Evolutionary conservation across 2,113 vertebrate species (phyloP).

Genomic region (Oryzias curvinotus): DNA sequence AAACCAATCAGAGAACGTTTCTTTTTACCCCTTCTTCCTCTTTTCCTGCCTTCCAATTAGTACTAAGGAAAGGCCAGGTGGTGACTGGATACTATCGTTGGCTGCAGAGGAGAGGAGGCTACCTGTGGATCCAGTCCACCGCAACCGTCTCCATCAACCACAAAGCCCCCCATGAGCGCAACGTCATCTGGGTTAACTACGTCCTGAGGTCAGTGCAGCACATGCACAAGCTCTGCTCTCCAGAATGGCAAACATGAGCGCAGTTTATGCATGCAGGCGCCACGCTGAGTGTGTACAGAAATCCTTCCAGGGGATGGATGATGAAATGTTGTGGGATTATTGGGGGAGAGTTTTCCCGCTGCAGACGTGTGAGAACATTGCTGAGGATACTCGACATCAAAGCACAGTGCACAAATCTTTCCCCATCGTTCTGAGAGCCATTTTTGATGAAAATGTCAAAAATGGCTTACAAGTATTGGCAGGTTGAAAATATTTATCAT

Average conservation of each 20-base stretch:
- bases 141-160: conserved; percentile 88
- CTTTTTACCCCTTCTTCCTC: conserved; percentile 2
- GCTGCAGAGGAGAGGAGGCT: conserved; percentile 87
- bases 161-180: conserved; percentile 88
- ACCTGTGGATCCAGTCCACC: conserved; percentile 89
- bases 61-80: conserved; percentile 90
- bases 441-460: not conserved
- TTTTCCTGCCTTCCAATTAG: conserved; percentile 52
- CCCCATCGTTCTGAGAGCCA: not conserved
- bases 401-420: conserved; percentile 21
- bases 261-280: conserved; percentile 22
- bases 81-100: conserved; percentile 89
- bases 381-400: conserved; percentile 35
- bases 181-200: conserved; percentile 93
- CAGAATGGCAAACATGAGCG: conserved; percentile 10
- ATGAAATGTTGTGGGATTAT: conserved; percentile 51
- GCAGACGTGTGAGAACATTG: conserved; percentile 20
- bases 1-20: not conserved
- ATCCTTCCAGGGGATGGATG: conserved; percentile 49
- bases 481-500: not conserved
- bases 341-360: conserved; percentile 25
- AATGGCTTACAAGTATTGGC: not conserved
- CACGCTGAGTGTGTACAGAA: conserved; percentile 32
- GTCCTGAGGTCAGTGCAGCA: conserved; percentile 83
- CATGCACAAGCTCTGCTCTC: not conserved